These are phyloP conservation scores for Chlamydotis undulata DNA, from an alignment of 2,113 vertebrate species.

Conservation along the genomic window DNA sequence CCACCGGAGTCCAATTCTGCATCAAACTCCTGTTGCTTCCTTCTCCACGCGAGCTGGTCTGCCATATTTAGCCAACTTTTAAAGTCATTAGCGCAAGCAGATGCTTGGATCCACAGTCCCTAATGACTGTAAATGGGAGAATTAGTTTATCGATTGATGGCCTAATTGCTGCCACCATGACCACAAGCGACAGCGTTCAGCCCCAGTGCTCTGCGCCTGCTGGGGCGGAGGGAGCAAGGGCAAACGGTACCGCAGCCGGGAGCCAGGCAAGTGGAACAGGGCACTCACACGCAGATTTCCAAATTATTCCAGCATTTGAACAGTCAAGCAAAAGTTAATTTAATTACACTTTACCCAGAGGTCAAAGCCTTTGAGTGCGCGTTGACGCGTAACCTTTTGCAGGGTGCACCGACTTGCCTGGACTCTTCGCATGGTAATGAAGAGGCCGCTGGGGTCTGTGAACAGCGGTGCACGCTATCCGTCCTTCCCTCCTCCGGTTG, in stretches of 20 bases:
- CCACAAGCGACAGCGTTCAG: not conserved
- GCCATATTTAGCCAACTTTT: constrained; percentile 51
- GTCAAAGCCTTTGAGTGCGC: not conserved
- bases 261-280: not conserved
- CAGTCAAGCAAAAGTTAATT: constrained; percentile 23
- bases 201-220: not conserved
- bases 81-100: constrained; percentile 55
- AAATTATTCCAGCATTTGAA: not conserved
- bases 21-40: constrained; percentile 19
- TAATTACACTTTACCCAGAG: constrained; percentile 12
- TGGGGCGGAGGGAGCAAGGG: not conserved
- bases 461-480: not conserved
- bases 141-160: constrained; percentile 63
- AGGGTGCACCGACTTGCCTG: not conserved
- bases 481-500: not conserved
- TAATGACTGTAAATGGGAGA: constrained; percentile 62
- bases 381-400: not conserved
- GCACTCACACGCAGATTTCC: not conserved
- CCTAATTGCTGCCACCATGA: constrained; percentile 53
- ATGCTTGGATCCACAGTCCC: constrained; percentile 33
- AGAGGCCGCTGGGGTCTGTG: not conserved
- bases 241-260: not conserved
- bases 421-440: not conserved
- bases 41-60: not conserved
- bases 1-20: constrained; percentile 15